A percentile compares a stretch with the other conserved stretches of the same genome.
Conservation (phyloP, 2,888 invertebrate species). For the Drosophila suboccidentalis region DNA sequence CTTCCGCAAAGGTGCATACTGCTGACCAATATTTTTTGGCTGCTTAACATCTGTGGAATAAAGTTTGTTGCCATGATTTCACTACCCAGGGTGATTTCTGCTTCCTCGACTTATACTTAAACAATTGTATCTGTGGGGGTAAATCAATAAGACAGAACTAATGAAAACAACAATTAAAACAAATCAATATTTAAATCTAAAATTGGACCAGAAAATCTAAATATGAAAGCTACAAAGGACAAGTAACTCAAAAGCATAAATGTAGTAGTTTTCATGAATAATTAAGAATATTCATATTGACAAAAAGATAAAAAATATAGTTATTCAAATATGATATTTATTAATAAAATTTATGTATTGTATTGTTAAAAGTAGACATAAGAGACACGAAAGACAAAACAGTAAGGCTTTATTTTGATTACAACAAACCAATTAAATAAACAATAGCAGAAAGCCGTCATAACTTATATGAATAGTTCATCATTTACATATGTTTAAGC, state of each 20-base stretch:
- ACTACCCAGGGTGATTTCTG: too few relatives aligned
- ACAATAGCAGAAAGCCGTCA: slow-evolving; percentile 2
- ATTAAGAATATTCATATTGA: slow-evolving; percentile 14
- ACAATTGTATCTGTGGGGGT: slow-evolving; percentile 34
- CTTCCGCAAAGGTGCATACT: too few relatives aligned
- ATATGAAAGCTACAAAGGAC: slow-evolving; percentile 23
- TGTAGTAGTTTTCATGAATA: slow-evolving; percentile 33
- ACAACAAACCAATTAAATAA: slow-evolving; percentile 22
- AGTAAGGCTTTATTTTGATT: slow-evolving; percentile 36
- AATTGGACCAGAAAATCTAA: slow-evolving; percentile 71
- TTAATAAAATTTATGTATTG: slow-evolving; percentile 58
- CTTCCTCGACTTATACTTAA: neutral
- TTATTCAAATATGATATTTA: slow-evolving; percentile 45
- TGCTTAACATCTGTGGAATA: too few relatives aligned
- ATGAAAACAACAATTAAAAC: slow-evolving; percentile 26
- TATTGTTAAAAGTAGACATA: slow-evolving; percentile 56
- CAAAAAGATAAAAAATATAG: neutral
- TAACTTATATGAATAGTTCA: slow-evolving; percentile 21
- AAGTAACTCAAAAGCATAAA: slow-evolving; percentile 29
- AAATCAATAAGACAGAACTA: slow-evolving; percentile 30
- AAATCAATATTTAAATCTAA: slow-evolving; percentile 61
- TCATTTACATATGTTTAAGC: neutral
- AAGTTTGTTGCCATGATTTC: too few relatives aligned
- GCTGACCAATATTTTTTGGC: too few relatives aligned
- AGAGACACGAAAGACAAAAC: slow-evolving; percentile 35